Evolutionary conservation across 2,113 vertebrate species (phyloP), one percentile per base, ranked within the genome.

Genomic region (Steatornis caripensis): DNA sequence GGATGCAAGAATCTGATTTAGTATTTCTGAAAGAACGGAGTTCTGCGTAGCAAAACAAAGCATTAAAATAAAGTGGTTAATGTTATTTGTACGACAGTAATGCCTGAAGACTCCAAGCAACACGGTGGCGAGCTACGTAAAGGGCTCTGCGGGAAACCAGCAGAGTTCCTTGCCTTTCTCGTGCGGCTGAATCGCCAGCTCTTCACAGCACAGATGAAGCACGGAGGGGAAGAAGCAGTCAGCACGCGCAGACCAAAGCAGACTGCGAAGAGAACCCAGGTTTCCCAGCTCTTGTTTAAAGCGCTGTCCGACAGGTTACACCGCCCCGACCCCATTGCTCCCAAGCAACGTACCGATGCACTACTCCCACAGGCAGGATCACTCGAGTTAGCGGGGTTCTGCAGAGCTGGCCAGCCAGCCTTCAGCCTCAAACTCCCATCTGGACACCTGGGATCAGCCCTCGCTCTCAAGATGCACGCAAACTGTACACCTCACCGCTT

Each of bases 301-400:
- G 49, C 57, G 0, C 51, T 6, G 4, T 26, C 58, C n/a, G 6
- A 1, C 0, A 49, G 51, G 39, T 34, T 5, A 27, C 4, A 1
- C 15, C 2, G 29, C 54, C 36, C 15, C 2, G 0, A 32, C 27
- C 41, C 78, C 9, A 14, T 0, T 3, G 17, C 37, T 74, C 41
- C n/a, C 48, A 4, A 64, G 22, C 49, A 6, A 20, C 2, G 2
- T 6, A 9, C 1, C 4, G 75, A n/a, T 18, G 54, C 3, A 5
- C 20, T n/a, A 34, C 51, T 45, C 36, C 84, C 29, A 10, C 22
- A 16, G 0, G 49, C n/a, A 20, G 45, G 20, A 36, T 10, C 32
- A 11, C 0, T 0, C 1, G 4, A 20, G 10, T 6, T 72, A 14
- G 17, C 3, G 1, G n/a, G 43, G 55, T 18, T 66, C 46, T 30